Conservation (phyloP, 2,113 vertebrate genomes). For the Capra hircus region DNA sequence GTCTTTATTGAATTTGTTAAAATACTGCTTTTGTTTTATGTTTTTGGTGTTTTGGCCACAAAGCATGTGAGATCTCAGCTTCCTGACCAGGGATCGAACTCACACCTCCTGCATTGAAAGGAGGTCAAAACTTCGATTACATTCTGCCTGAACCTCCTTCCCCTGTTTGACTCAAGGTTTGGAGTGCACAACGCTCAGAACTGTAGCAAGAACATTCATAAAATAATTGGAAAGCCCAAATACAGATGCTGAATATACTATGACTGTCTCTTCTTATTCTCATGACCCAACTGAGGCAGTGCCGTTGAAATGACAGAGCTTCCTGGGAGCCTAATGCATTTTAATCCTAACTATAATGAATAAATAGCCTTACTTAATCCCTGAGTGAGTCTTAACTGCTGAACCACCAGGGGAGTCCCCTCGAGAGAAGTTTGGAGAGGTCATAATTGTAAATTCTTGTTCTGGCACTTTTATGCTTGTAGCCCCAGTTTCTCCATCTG, state of each 20-base stretch:
- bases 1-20: not conserved
- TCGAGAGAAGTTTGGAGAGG: not conserved
- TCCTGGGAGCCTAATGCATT: not conserved
- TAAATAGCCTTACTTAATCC: not conserved
- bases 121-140: not conserved
- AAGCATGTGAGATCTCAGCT: not conserved
- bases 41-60: not conserved
- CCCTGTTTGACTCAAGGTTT: not conserved
- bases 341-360: not conserved
- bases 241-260: not conserved
- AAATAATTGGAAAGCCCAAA: not conserved
- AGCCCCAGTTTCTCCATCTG: not conserved
- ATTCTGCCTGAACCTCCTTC: not conserved
- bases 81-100: not conserved
- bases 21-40: not conserved
- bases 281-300: not conserved
- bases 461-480: not conserved
- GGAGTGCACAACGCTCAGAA: not conserved
- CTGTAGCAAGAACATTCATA: not conserved
- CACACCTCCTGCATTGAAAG: rapidly evolving
- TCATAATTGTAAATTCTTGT: not conserved
- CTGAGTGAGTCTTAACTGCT: not conserved
- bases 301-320: not conserved
- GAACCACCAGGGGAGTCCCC: not conserved
- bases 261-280: not conserved